phyloP scores from a whole-genome alignment of 2,888 invertebrate genomes.

The Heliconius sara region DNA sequence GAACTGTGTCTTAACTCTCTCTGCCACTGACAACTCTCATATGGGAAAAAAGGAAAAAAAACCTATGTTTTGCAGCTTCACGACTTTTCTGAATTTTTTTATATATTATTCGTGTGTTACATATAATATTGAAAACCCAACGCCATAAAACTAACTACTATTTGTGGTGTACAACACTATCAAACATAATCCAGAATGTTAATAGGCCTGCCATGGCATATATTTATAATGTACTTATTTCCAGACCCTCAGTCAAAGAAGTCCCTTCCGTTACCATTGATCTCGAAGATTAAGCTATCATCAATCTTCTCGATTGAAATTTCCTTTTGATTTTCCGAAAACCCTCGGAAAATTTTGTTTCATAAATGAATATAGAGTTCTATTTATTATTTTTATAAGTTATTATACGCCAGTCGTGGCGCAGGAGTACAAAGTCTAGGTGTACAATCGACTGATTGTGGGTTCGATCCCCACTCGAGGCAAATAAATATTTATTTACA shows the following conservation, averaged over 20 bases:
- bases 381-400: background rate
- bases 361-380: background rate
- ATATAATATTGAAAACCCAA: background rate
- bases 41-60: too few species aligned
- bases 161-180: background rate
- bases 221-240: conserved; percentile 20
- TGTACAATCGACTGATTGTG: too few species aligned
- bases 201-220: conserved; percentile 9
- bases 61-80: background rate
- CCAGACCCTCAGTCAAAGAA: conserved; percentile 37
- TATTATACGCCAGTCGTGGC: too few species aligned
- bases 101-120: too few species aligned
- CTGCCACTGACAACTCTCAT: too few species aligned
- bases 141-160: background rate
- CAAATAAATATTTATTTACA: too few species aligned
- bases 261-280: conserved; percentile 40
- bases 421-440: too few species aligned
- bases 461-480: too few species aligned
- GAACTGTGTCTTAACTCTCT: too few species aligned
- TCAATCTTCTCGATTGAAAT: conserved; percentile 52
- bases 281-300: conserved; percentile 50
- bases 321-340: conserved; percentile 46
- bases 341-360: conserved; percentile 8
- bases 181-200: background rate
- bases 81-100: background rate